Base-by-base conservation (phyloP, 2,888 invertebrate species). In the Lasioglossum pauxillum region DNA sequence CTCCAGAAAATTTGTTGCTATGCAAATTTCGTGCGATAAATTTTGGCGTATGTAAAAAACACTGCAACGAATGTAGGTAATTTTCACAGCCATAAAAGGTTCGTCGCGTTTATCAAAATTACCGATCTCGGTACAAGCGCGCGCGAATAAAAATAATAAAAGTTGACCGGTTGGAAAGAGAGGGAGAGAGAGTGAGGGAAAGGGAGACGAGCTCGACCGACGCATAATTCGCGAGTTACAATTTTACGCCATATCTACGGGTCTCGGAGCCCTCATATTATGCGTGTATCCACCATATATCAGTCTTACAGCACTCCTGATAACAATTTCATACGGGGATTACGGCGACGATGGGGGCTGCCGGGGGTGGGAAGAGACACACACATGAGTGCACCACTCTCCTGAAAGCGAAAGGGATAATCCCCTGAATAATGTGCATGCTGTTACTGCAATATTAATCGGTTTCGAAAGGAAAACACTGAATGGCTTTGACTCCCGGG, bases 401-500 rank as follows among this genome's bases (percentile, higher is more conserved):
- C 78, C 82, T 86, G 89, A 92, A 92, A 91, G 92, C 90, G 90
- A 92, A 92, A 92, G 92, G 92, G 93, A 93, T 93, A 91, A 93
- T 93, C 93, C 92, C 60, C 84, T 93, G 93, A 93, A 93, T 93
- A 93, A 93, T 93, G 92, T 91, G 90, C 90, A 90, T 90, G 91
- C 92, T 93, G 93, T 93, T 92, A 92, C 92, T 93, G 92, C 91
- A 93, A 93, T 93, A 93, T 93, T 93, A 93, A 93, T 93, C 91
- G 91, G 88, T 90, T 83, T 90, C 90, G 85, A 88, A 90, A 91
- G 90, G 90, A 88, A 89, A 91, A 89, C 86, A 78, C 71, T 72
- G 73, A 82, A 81, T 76, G 75, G 80, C 78, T 83, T 88, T 82
- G 78, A 74, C 81, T 72, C 78, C 27, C 75, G 57, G 75, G 53